A percentile compares a stretch with the other conserved stretches of the same genome.
These are phyloP conservation scores for Callochromis pleurospilus DNA, from an alignment of 2,113 vertebrate species.

Conservation along the genomic window DNA sequence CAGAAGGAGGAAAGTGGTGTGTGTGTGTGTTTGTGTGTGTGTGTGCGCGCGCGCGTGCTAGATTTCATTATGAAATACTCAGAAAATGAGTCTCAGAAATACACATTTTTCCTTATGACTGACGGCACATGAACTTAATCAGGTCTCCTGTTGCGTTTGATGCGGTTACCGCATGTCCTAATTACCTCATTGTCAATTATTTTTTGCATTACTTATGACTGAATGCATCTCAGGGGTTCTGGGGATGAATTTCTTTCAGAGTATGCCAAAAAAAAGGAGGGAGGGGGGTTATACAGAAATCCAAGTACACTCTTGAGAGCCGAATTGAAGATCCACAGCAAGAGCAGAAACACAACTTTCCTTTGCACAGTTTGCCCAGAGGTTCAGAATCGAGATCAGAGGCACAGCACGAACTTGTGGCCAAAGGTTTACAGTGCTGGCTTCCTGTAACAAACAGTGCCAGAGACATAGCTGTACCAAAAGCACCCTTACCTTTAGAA, in stretches of 20 bases:
- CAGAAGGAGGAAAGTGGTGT: not conserved
- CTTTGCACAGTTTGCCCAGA: not conserved
- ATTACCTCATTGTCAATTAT: not conserved
- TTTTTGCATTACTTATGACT: not conserved
- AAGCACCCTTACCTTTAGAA: constrained; percentile 28
- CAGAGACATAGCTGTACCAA: not conserved
- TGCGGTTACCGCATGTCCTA: not conserved
- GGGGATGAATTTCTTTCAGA: not conserved
- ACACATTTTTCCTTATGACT: not conserved
- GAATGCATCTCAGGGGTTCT: not conserved
- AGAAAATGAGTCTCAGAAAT: not conserved
- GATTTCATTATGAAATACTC: constrained; percentile 27
- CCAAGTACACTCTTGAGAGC: not conserved
- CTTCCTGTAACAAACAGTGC: not conserved
- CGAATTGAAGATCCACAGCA: not conserved
- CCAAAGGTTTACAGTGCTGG: not conserved
- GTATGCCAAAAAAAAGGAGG: not conserved
- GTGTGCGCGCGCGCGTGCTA: not conserved
- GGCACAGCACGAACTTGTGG: not conserved
- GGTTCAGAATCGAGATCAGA: constrained; percentile 1
- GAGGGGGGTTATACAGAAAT: not conserved
- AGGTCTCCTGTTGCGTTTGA: not conserved
- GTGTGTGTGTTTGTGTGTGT: not conserved
- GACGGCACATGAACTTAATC: not conserved
- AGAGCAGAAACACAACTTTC: not conserved